Conservation (phyloP, 1,140 invertebrate species). For the Bicyclus anynana region DNA sequence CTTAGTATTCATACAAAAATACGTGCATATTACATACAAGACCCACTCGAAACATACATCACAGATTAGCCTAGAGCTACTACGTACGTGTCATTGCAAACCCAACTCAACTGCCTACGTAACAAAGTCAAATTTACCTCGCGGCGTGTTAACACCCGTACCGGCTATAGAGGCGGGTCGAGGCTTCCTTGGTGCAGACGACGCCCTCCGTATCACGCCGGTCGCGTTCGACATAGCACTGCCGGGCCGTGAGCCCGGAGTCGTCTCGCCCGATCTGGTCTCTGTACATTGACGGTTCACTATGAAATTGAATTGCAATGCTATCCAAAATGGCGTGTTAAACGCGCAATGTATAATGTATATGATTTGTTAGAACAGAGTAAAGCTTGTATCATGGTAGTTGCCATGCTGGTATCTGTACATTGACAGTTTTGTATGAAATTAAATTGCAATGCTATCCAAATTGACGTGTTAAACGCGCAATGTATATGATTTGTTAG, state of each 20-base stretch:
- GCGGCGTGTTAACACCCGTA: constrained; percentile 84
- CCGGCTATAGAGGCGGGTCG: constrained; percentile 91
- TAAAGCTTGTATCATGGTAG: not conserved
- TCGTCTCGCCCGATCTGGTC: constrained; percentile 39
- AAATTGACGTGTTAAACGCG: too few species aligned
- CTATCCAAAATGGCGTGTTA: not conserved
- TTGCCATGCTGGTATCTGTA: not conserved
- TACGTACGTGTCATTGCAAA: constrained; percentile 26
- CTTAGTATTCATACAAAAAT: not conserved
- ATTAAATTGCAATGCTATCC: not conserved
- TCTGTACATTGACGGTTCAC: constrained; percentile 26
- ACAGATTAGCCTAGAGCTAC: not conserved
- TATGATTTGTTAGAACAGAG: not conserved
- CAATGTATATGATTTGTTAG: too few species aligned
- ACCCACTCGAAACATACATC: not conserved
- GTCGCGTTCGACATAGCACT: constrained; percentile 83
- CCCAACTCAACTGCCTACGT: constrained; percentile 16
- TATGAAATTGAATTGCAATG: not conserved
- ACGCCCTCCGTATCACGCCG: constrained; percentile 71
- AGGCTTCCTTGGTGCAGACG: constrained; percentile 81
- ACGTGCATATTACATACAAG: not conserved
- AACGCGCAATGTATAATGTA: not conserved
- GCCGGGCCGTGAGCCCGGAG: constrained; percentile 85
- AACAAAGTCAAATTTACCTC: constrained; percentile 43
- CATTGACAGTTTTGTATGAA: not conserved